Percentiles rank a stretch among this genome's conserved stretches.
phyloP scores from a whole-genome alignment of 53 echinoderm and acorn worm genomes.

The Antedon mediterranea region DNA sequence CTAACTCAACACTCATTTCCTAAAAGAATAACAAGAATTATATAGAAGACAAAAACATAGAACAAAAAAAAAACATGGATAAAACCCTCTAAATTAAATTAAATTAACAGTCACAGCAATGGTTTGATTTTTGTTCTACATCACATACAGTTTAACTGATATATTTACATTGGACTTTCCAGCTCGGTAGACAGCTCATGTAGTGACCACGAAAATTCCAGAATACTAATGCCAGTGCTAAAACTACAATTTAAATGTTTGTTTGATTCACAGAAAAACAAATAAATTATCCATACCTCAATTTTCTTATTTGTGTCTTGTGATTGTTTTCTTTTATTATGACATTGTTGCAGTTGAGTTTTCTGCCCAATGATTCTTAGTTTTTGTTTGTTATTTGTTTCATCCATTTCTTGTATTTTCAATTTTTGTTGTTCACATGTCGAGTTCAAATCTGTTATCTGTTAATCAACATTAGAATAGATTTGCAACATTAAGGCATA shows the following conservation, averaged over 20 bases:
- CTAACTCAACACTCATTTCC: slow-evolving; percentile 14
- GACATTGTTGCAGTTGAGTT: background rate
- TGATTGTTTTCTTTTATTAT: background rate
- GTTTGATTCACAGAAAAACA: background rate
- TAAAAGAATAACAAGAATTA: background rate
- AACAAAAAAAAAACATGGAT: too few relatives aligned
- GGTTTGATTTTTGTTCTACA: too few relatives aligned
- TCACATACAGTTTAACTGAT: too few relatives aligned
- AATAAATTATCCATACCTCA: background rate
- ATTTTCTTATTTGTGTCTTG: background rate
- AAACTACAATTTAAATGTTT: too few relatives aligned
- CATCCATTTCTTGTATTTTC: background rate
- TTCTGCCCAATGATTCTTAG: background rate
- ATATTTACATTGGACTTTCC: too few relatives aligned
- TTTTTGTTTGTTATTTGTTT: background rate
- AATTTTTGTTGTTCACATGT: background rate
- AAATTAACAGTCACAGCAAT: too few relatives aligned
- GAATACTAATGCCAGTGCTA: too few relatives aligned
- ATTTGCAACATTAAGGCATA: too few relatives aligned
- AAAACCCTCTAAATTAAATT: too few relatives aligned
- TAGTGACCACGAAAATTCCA: too few relatives aligned
- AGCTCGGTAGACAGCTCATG: too few relatives aligned
- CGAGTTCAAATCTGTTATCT: background rate
- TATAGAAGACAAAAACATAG: too few relatives aligned
- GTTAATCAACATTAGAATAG: background rate